Percentiles rank a stretch among this genome's conserved stretches.
phyloP scores from a whole-genome alignment of 23 tunicate species.

The Ciona savignyi region DNA sequence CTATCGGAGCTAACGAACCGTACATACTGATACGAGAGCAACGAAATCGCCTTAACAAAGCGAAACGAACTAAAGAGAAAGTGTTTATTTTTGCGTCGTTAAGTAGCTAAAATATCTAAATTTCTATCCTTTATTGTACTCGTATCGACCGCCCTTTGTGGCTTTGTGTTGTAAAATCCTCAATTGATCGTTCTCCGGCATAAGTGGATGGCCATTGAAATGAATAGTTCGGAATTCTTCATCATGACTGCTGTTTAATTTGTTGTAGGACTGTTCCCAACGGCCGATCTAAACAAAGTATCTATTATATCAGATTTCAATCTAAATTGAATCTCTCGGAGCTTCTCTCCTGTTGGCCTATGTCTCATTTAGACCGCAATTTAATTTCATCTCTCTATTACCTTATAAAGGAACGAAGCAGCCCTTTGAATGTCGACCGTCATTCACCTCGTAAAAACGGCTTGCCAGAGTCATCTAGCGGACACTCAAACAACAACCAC shows the following conservation, averaged over 20 bases:
- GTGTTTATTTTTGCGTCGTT: slow-evolving; percentile 1
- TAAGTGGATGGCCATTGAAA: background rate
- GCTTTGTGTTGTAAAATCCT: background rate
- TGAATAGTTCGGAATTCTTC: background rate
- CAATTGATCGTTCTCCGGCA: background rate
- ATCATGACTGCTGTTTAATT: background rate
- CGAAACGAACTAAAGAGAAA: background rate
- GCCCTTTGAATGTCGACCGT: slow-evolving; percentile 48
- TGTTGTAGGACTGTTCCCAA: background rate
- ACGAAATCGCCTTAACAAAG: slow-evolving; percentile 1
- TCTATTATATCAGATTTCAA: background rate
- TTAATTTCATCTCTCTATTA: background rate
- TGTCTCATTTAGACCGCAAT: background rate
- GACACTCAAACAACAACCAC: slow-evolving; percentile 4
- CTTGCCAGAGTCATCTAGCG: background rate
- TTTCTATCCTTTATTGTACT: background rate
- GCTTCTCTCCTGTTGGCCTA: no score
- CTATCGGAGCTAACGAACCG: background rate
- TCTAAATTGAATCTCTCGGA: background rate
- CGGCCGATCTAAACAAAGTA: no score
- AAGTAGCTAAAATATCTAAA: background rate
- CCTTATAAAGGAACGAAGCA: slow-evolving; percentile 28
- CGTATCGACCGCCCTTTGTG: background rate
- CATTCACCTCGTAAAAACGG: slow-evolving; percentile 49
- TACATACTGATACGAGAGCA: background rate